Conservation (phyloP, 2,888 invertebrate genomes). For the Linyphia triangularis region DNA sequence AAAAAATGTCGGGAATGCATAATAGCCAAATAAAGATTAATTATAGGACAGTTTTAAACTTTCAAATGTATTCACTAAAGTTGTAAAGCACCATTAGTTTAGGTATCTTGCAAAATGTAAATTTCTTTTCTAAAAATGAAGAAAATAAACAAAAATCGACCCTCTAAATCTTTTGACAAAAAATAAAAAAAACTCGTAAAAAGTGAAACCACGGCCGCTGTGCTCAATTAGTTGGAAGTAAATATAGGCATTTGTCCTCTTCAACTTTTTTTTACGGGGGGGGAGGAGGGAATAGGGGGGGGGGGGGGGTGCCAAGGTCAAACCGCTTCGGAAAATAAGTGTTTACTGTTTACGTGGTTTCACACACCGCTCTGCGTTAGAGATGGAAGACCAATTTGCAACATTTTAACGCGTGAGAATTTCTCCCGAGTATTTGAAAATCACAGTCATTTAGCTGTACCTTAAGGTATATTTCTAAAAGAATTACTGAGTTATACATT, state of each 20-base stretch:
- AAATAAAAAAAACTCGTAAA: neutral
- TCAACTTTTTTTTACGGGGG: neutral
- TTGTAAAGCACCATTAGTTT: no score
- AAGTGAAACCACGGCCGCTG: neutral
- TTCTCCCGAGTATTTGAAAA: neutral
- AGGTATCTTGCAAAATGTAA: no score
- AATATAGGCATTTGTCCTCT: constrained; percentile 40
- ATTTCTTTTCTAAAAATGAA: no score
- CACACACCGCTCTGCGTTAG: neutral
- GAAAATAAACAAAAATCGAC: no score
- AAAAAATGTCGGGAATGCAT: no score
- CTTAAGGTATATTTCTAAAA: no score
- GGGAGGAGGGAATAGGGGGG: neutral
- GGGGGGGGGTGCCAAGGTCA: constrained; percentile 1
- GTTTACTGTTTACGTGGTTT: neutral
- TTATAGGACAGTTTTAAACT: no score
- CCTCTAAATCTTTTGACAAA: no score
- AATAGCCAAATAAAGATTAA: no score
- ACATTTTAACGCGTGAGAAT: neutral
- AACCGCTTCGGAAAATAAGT: constrained; percentile 3
- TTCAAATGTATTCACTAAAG: no score
- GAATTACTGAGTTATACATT: no score
- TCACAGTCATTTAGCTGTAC: neutral
- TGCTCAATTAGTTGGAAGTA: constrained; percentile 35
- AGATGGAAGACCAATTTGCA: neutral